A percentile compares a stretch with the other conserved stretches of the same genome.
phyloP scores from a whole-genome alignment of 1,140 invertebrate species.

The Papilio helenus region DNA sequence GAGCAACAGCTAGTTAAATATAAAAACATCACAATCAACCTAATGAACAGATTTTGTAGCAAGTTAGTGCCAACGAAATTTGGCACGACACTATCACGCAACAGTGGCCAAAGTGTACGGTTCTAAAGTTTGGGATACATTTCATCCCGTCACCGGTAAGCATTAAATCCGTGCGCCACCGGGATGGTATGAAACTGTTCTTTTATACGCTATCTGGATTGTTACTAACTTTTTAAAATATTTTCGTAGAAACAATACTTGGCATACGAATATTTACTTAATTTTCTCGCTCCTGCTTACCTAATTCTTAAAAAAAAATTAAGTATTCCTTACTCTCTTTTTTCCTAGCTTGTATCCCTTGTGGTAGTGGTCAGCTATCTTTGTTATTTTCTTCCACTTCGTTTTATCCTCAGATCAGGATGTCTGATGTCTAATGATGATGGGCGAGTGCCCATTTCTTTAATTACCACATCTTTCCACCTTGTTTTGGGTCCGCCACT shows the following conservation, averaged over 20 bases:
- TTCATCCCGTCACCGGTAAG: constrained; percentile 18
- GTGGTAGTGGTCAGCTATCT: too few species aligned
- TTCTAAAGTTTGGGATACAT: constrained; percentile 28
- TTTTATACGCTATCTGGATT: background rate
- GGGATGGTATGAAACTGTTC: background rate
- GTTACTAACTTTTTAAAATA: background rate
- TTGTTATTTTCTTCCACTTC: too few species aligned
- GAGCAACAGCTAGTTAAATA: too few species aligned
- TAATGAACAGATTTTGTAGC: constrained; percentile 30
- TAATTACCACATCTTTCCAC: too few species aligned
- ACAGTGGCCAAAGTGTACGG: constrained; percentile 2
- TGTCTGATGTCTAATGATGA: too few species aligned
- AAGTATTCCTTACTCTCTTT: too few species aligned
- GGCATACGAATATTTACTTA: background rate
- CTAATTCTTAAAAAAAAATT: too few species aligned
- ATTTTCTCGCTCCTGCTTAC: too few species aligned
- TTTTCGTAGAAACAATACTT: background rate
- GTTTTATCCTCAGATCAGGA: too few species aligned
- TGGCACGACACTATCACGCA: constrained; percentile 19
- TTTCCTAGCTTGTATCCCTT: too few species aligned
- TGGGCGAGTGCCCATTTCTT: too few species aligned
- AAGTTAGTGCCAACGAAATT: constrained; percentile 34
- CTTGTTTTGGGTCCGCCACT: too few species aligned
- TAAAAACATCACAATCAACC: constrained; percentile 14
- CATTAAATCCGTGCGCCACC: background rate